A percentile compares a stretch with the other conserved stretches of the same genome.
Evolutionary conservation across 2,888 invertebrate genomes (phyloP).

Genomic region (Cephus nigrinus): DNA sequence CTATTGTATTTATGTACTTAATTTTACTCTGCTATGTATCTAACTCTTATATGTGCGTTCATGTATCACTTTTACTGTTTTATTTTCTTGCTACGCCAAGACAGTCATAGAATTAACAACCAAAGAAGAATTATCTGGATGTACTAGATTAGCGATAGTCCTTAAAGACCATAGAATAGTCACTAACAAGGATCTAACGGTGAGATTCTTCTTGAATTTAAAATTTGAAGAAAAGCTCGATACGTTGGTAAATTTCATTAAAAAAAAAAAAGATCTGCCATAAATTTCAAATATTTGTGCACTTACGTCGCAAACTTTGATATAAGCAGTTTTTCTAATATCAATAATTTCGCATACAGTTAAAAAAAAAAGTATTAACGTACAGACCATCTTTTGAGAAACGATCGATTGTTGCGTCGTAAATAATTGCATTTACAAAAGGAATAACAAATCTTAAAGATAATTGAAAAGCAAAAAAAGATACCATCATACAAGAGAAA

Average conservation of each 20-base stretch:
- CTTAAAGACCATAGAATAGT: conserved; percentile 38
- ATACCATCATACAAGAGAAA: neutral
- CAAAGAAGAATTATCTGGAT: conserved; percentile 45
- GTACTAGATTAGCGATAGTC: conserved; percentile 49
- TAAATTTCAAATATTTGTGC: neutral
- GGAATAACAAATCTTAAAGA: neutral
- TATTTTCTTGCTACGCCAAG: conserved; percentile 40
- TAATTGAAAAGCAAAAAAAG: neutral
- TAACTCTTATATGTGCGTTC: conserved; percentile 61
- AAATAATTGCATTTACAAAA: neutral
- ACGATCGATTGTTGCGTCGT: neutral
- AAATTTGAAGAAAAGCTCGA: neutral
- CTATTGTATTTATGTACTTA: conserved; percentile 56
- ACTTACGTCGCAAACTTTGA: neutral
- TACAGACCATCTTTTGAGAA: neutral
- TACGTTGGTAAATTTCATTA: neutral
- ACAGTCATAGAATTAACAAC: conserved; percentile 42
- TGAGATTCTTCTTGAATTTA: conserved; percentile 28
- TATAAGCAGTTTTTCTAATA: neutral
- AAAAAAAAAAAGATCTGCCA: too few species aligned
- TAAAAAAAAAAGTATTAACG: neutral
- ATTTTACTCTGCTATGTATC: conserved; percentile 57
- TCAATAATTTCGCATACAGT: neutral
- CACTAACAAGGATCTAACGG: conserved; percentile 21
- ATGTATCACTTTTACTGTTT: conserved; percentile 46